Base-by-base conservation (phyloP, 2,797 vertebrate genomes). In the Cygnus olor region DNA sequence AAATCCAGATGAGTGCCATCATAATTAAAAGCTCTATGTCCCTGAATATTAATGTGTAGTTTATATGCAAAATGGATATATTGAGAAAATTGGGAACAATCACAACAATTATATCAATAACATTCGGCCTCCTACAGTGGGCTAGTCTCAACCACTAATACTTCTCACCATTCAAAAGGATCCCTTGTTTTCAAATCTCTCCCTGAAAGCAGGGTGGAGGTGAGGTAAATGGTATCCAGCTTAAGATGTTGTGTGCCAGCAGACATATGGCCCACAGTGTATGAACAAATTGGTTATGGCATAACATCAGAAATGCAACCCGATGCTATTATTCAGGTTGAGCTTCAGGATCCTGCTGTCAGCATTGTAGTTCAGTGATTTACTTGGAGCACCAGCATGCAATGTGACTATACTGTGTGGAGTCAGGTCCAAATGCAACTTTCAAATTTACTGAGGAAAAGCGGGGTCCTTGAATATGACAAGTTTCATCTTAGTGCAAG, bases 341-440 rank as follows among this genome's bases (percentile, higher is more conserved):
- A 42, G 28, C 18, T 45, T 10, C 32, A 49, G 53, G 56, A 57
- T 38, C 60, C 45, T 14, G 5, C n/a, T 56, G 17, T 51, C 51
- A 38, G 45, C 51, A n/a, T 22, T 1, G 24, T 6, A 13, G 47
- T 27, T 78, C 79, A 58, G 22, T 0, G 3, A 54, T 16, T 54
- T 58, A 15, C 18, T n/a, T 44, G 20, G 25, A 19, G 7, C 25
- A n/a, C 11, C 38, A 10, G 4, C 21, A 42, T 14, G n/a, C 1
- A 0, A 3, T 4, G 22, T 21, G 34, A 44, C 40, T 40, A 30
- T 11, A 49, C 45, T 16, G 6, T 7, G 3, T 32, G 27, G 53
- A 60, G 15, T 40, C 44, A 80, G 27, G 20, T 82, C 65, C 0
- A 0, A 83, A 36, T 15, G 19, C 1, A 2, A 6, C 21, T 81